Evolutionary conservation across 2,797 vertebrate genomes (phyloP), one percentile per base, ranked within the genome.

Genomic region (Pachyuromys duprasi): DNA sequence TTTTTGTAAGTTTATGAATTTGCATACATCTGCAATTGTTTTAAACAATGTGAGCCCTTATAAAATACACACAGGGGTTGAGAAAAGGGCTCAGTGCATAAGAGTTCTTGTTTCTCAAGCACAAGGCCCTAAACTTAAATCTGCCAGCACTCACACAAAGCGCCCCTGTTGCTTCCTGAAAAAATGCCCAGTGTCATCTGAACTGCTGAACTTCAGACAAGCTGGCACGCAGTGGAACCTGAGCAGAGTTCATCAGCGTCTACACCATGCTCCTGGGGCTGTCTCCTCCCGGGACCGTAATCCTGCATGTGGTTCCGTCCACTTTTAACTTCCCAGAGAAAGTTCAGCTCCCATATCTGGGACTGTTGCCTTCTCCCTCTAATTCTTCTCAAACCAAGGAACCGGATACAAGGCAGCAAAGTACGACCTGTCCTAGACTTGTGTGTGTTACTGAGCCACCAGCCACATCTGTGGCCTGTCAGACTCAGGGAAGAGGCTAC

Each of bases 351-450:
- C n/a, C 49, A 45, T 26, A 31, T 42, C 36, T 28, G 33, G 60
- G 72, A 67, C 67, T 45, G 12, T 13, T 42, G 65, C 22, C 87
- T 22, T 6, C 5, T 36, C 69, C 8, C 12, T 82, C 53, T 81
- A 72, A 80, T 36, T 94, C 89, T 87, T 28, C 60, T 91, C 67
- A 63, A 55, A 74, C 55, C 36, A 76, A 60, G 49, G 36, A 95
- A 94, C 87, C n/a, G 28, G 92, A 93, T 78, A 92, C 0, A 17
- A 57, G 75, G 72, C 18, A 17, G 62, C 93, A 78, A 92, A 74
- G 88, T 1, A 45, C 81, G 92, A 93, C 83, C 95, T 93, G 96
- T 72, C 26, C 78, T 80, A 7, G 81, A 95, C 94, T 83, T 87
- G 93, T 95, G 87, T 31, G 5, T 45, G 79, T 60, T 0, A 5